Evolutionary conservation across 1,140 invertebrate species (phyloP).

Genomic region (Pseudomyrmex dendroicus): DNA sequence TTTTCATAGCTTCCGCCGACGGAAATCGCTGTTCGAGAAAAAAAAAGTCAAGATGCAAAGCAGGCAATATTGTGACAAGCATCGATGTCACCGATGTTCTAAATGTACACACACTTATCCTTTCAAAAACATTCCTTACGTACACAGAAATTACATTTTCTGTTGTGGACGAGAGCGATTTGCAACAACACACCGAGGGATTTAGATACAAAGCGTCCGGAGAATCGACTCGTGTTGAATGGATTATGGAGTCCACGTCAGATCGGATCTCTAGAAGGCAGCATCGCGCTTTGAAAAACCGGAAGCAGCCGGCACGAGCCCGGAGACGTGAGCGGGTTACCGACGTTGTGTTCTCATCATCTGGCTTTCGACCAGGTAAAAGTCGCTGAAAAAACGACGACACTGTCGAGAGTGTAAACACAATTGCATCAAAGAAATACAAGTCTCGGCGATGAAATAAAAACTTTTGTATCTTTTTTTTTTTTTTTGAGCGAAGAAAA

Average conservation of each 20-base stretch:
- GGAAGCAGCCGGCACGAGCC: slow-evolving; percentile 80
- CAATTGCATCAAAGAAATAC: slow-evolving; percentile 1
- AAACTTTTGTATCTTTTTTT: not conserved
- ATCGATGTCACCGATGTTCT: not conserved
- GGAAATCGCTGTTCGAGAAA: slow-evolving; percentile 33
- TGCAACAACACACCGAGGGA: slow-evolving; percentile 13
- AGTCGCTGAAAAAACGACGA: slow-evolving; percentile 2
- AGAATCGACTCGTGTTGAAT: slow-evolving; percentile 65
- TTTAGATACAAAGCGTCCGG: slow-evolving; percentile 22
- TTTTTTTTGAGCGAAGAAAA: not conserved
- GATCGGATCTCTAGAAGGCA: slow-evolving; percentile 73
- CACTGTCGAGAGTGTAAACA: slow-evolving; percentile 30
- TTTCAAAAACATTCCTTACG: not conserved
- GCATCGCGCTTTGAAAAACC: slow-evolving; percentile 70
- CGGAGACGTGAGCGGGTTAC: slow-evolving; percentile 73
- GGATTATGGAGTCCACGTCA: slow-evolving; percentile 70
- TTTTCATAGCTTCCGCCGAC: slow-evolving; percentile 42
- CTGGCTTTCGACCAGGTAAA: slow-evolving; percentile 67
- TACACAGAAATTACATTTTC: not conserved
- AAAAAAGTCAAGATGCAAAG: slow-evolving; percentile 20
- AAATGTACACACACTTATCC: not conserved
- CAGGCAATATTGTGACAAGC: not conserved
- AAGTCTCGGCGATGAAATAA: not conserved
- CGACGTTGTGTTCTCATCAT: slow-evolving; percentile 70
- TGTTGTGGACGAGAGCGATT: slow-evolving; percentile 9